phyloP scores from a whole-genome alignment of 2,888 invertebrate genomes.

The Diabrotica balteata region DNA sequence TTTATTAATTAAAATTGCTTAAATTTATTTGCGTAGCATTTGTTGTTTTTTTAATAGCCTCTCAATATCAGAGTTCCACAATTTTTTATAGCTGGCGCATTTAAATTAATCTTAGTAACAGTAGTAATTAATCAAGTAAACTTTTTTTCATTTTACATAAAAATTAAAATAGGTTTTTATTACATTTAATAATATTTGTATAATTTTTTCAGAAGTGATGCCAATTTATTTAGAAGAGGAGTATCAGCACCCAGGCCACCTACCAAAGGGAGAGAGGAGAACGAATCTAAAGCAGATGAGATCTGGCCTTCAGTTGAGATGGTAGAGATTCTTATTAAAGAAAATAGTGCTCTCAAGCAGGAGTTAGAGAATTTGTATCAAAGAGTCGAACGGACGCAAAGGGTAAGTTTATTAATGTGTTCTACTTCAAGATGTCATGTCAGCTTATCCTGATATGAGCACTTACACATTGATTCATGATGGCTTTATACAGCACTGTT shows the following conservation, averaged over 20 bases:
- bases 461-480: too few species aligned
- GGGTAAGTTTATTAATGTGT: slow-evolving; percentile 63
- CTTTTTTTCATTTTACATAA: too few species aligned
- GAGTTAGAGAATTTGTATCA: slow-evolving; percentile 84
- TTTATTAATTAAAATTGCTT: too few species aligned
- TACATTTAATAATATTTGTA: slow-evolving; percentile 3
- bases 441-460: too few species aligned
- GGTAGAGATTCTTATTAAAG: slow-evolving; percentile 82
- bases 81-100: too few species aligned
- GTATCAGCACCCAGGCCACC: slow-evolving; percentile 62
- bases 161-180: background rate
- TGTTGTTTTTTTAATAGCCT: too few species aligned
- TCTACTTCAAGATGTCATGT: background rate
- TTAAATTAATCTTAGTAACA: too few species aligned
- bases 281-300: slow-evolving; percentile 64
- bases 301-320: slow-evolving; percentile 74
- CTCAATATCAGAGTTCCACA: too few species aligned
- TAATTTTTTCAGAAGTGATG: slow-evolving; percentile 40
- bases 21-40: too few species aligned
- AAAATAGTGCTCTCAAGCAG: slow-evolving; percentile 82
- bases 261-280: slow-evolving; percentile 67
- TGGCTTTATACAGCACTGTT: too few species aligned
- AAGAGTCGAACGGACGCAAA: slow-evolving; percentile 85
- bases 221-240: slow-evolving; percentile 54
- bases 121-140: too few species aligned